Evolutionary conservation across 2,797 vertebrate species (phyloP).

Genomic region (Alca torda): DNA sequence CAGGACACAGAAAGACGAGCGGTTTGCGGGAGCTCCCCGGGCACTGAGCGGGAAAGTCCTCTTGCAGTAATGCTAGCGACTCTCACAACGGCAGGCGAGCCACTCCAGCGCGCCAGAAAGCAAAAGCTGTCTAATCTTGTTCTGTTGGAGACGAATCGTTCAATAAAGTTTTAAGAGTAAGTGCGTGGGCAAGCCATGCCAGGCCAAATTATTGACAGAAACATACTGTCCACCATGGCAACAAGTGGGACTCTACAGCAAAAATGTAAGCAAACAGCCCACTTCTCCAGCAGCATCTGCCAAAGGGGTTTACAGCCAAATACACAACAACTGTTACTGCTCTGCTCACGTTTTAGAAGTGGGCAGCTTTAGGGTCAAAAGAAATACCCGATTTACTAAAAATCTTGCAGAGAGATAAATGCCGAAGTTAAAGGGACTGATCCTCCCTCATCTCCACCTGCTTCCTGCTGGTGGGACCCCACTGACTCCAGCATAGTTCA

Average conservation of each 20-base stretch:
- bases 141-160: constrained; percentile 69
- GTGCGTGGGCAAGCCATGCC: constrained; percentile 62
- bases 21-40: constrained; percentile 22
- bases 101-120: constrained; percentile 71
- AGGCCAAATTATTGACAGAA: constrained; percentile 83
- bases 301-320: constrained; percentile 69
- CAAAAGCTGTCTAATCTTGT: constrained; percentile 74
- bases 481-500: not conserved
- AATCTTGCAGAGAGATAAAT: constrained; percentile 16
- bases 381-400: constrained; percentile 52
- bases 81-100: constrained; percentile 65
- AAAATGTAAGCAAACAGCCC: constrained; percentile 80
- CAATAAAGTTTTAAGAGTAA: constrained; percentile 77
- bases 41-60: constrained; percentile 50
- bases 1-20: constrained; percentile 3
- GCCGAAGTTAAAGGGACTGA: not conserved
- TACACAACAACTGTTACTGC: constrained; percentile 47
- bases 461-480: not conserved
- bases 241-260: constrained; percentile 76
- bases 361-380: constrained; percentile 38
- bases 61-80: constrained; percentile 42
- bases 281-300: constrained; percentile 70
- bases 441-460: not conserved
- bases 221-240: constrained; percentile 79
- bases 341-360: constrained; percentile 47